Evolutionary conservation across 2,113 vertebrate species (phyloP).

Genomic region (Dissostichus mawsoni): DNA sequence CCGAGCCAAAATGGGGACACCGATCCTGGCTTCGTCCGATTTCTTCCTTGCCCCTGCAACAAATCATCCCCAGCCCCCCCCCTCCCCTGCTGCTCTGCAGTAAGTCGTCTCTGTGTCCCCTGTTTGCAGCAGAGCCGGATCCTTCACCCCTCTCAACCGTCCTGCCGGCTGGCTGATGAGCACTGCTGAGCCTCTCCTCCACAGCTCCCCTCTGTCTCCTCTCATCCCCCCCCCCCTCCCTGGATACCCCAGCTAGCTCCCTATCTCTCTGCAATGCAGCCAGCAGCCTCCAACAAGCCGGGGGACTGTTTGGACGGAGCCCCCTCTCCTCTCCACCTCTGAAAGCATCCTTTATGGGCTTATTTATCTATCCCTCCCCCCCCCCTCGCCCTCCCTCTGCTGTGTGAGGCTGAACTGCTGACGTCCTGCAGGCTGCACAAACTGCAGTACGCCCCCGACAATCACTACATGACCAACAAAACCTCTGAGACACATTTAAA

Average conservation of each 20-base stretch:
- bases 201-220: slow-evolving; percentile 42
- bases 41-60: slow-evolving; percentile 6
- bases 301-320: slow-evolving; percentile 71
- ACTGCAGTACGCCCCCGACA: slow-evolving; percentile 53
- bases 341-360: slow-evolving; percentile 84
- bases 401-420: slow-evolving; percentile 56
- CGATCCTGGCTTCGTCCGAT: not conserved
- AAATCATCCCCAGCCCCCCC: not conserved
- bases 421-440: slow-evolving; percentile 68
- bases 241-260: slow-evolving; percentile 45
- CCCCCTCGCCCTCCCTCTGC: slow-evolving; percentile 53
- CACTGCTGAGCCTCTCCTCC: slow-evolving; percentile 51
- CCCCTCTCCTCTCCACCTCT: slow-evolving; percentile 67
- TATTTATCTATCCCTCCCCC: slow-evolving; percentile 75
- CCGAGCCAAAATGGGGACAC: not conserved
- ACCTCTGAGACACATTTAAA: slow-evolving; percentile 41
- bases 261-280: slow-evolving; percentile 74
- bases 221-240: slow-evolving; percentile 31
- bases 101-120: slow-evolving; percentile 50
- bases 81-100: slow-evolving; percentile 55
- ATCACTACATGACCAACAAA: slow-evolving; percentile 48
- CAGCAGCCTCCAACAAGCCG: slow-evolving; percentile 65
- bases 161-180: slow-evolving; percentile 32
- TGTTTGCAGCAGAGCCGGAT: slow-evolving; percentile 66
- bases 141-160: slow-evolving; percentile 22